Percentiles rank a stretch among this genome's conserved stretches.
Conservation (phyloP, 2,888 invertebrate genomes). For the Tenthredo scrophulariae region DNA sequence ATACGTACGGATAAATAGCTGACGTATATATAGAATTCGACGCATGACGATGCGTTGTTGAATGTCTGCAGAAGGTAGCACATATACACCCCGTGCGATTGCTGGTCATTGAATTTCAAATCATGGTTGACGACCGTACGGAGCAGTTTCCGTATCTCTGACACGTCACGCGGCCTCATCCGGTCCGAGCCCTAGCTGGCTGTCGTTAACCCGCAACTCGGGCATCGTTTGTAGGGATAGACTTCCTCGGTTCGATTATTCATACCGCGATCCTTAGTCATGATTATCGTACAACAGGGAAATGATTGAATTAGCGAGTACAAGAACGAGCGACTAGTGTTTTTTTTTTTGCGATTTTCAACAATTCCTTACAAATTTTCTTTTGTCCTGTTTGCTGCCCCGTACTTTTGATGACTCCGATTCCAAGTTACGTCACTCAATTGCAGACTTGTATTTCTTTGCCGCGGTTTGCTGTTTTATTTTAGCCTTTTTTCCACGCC, state of each 20-base stretch:
- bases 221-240: not conserved
- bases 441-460: not conserved
- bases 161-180: slow-evolving; percentile 66
- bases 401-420: not conserved
- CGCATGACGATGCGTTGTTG: not conserved
- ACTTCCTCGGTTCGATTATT: not conserved
- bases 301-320: not conserved
- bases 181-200: slow-evolving; percentile 58
- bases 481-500: not conserved
- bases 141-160: slow-evolving; percentile 67
- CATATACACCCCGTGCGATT: slow-evolving; percentile 53
- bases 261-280: not conserved
- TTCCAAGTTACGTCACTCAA: not conserved
- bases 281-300: not conserved
- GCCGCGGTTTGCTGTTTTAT: not conserved
- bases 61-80: not conserved
- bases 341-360: not conserved
- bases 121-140: slow-evolving; percentile 62
- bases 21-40: not conserved
- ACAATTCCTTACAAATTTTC: not conserved
- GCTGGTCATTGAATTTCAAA: slow-evolving; percentile 69
- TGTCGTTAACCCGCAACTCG: slow-evolving; percentile 4
- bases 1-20: not conserved
- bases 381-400: not conserved
- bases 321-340: not conserved